phyloP scores from a whole-genome alignment of 1,140 invertebrate species.

The Philopotamus ludificatus region DNA sequence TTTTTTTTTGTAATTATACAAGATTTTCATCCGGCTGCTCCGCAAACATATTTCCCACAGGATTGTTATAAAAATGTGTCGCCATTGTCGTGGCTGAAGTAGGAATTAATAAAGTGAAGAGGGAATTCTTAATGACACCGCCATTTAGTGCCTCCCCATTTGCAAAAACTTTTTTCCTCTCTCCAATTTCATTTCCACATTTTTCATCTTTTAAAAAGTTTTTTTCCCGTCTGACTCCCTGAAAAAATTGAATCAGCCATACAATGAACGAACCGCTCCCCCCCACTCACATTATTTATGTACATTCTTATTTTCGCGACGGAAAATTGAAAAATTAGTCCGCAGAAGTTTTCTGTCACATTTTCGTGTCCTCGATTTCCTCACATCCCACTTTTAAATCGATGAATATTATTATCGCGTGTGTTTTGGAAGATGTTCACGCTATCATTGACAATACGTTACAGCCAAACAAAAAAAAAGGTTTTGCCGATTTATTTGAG shows the following conservation, averaged over 20 bases:
- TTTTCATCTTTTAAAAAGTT: slow-evolving; percentile 30
- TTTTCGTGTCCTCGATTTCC: too few relatives aligned
- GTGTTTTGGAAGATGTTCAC: too few relatives aligned
- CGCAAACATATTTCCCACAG: neutral
- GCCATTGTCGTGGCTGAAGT: slow-evolving; percentile 18
- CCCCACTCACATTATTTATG: too few relatives aligned
- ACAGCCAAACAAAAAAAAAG: too few relatives aligned
- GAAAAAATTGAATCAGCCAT: slow-evolving; percentile 38
- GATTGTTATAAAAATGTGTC: slow-evolving; percentile 35
- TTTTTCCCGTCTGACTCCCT: slow-evolving; percentile 11
- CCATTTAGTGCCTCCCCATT: slow-evolving; percentile 29
- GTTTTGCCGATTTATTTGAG: too few relatives aligned
- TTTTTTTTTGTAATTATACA: too few relatives aligned
- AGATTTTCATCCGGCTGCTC: too few relatives aligned
- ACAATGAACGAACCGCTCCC: slow-evolving; percentile 30
- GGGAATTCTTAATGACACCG: slow-evolving; percentile 39
- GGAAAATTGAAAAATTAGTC: slow-evolving; percentile 36
- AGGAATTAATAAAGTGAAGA: slow-evolving; percentile 41
- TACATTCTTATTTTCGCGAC: neutral
- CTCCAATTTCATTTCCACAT: slow-evolving; percentile 38
- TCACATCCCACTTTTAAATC: too few relatives aligned
- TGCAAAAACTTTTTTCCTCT: slow-evolving; percentile 32
- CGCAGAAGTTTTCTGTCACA: slow-evolving; percentile 24
- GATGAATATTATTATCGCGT: too few relatives aligned
- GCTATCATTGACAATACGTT: too few relatives aligned